These are phyloP conservation scores for Falco punctatus DNA, from an alignment of 2,113 vertebrate species.

Conservation along the genomic window DNA sequence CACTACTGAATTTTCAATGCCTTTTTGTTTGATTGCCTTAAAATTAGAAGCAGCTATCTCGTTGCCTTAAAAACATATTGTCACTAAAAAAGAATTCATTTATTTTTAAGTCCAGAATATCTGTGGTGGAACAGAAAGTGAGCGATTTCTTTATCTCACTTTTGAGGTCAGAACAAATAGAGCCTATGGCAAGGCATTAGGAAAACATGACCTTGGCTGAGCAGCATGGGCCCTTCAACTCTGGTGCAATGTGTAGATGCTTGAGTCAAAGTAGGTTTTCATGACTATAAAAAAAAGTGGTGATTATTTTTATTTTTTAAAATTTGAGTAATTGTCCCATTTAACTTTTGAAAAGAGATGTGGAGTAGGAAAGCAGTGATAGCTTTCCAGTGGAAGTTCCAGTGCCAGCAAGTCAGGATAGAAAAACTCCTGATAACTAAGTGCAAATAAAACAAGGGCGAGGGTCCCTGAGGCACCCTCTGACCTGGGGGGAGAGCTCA, in stretches of 20 bases:
- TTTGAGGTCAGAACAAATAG: conserved; percentile 62
- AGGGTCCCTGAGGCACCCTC: not conserved
- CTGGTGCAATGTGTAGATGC: not conserved
- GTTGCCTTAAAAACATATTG: conserved; percentile 6
- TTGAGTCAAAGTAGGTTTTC: conserved; percentile 28
- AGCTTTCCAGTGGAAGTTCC: not conserved
- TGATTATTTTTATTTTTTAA: not conserved
- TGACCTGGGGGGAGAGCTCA: not conserved
- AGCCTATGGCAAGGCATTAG: conserved; percentile 30
- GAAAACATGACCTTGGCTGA: conserved; percentile 54
- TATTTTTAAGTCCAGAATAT: conserved; percentile 30
- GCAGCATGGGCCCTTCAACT: not conserved
- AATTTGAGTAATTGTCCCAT: rapidly evolving
- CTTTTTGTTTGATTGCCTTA: not conserved
- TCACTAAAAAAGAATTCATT: not conserved
- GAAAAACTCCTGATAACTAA: not conserved
- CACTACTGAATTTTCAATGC: not conserved
- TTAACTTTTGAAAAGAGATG: not conserved
- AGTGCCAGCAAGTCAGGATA: not conserved
- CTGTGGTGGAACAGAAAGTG: not conserved
- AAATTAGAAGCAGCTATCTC: not conserved
- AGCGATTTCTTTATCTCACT: conserved; percentile 43
- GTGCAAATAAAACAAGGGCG: not conserved
- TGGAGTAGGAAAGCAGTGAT: not conserved
- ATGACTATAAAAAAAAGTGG: not conserved